Base-by-base conservation (phyloP, 2,113 vertebrate species). In the Mus spicilegus region DNA sequence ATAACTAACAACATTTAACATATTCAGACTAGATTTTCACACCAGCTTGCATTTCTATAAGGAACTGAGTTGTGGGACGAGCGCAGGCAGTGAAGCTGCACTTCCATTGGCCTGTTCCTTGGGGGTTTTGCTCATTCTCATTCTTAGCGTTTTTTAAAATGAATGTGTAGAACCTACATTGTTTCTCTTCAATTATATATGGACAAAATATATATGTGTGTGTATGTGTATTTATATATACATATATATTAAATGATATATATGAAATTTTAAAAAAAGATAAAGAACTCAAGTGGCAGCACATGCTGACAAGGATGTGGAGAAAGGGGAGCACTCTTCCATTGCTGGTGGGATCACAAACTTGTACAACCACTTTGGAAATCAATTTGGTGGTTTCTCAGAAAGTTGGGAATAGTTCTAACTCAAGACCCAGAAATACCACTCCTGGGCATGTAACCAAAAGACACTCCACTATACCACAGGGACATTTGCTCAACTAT, bases 1-100 rank as follows among this genome's bases (percentile, higher is more conserved):
- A 95, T 92, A 73, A 91, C 54, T 96, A 81, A 96, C 93, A 75
- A 90, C 72, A 70, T 11, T 81, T 82, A 94, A 95, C 84, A 69
- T 39, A 93, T 89, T 76, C 33, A 96, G 58, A 96, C 82, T 87
- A 51, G 76, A 12, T 94, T 96, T 96, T 81, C 93, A 33, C n/a
- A 92, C 85, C 95, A 58, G 24, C 67, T 94, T 87, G 72, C 93
- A 94, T 90, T 85, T 95, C 70, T 56, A 80, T 51, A 94, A 96
- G 77, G 84, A 86, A 94, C 20, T 63, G 14, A 94, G 36, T 86
- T 24, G 1, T 49, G n/a, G 72, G 63, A 39, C 80, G 49, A 97
- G 39, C 36, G 5, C 24, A 69, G n/a, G 65, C 56, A 78, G n/a
- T 26, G 92, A 42, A 95, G 11, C 36, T 95, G 24, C 2, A 76